Base-by-base conservation (phyloP, 2,888 invertebrate genomes). In the Griposia aprilina region DNA sequence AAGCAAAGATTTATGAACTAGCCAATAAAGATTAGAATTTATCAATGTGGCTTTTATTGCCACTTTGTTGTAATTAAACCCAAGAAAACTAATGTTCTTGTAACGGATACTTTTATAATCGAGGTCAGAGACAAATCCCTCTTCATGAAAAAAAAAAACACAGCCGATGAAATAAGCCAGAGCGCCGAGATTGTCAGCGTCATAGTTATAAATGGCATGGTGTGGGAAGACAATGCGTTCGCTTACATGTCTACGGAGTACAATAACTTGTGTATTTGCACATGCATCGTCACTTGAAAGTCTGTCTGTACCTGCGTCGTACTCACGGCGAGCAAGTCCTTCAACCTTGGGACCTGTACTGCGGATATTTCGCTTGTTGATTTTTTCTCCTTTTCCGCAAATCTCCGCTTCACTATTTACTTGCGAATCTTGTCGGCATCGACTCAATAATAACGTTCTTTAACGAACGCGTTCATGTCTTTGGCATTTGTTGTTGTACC, bases 381-480 rank as follows among this genome's bases (percentile, higher is more conserved):
- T 93, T 94, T 95, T 94, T 93, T 93, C 92, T 91, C 91, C 91
- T 93, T 95, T 96, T 96, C 95, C 95, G 95, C 93, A 95, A 95
- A 93, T 92, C 90, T 90, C 90, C 87, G 87, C 88, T 90, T 87
- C 86, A 88, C 90, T 92, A 88, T 91, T 91, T 88, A 88, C 84
- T 89, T 76, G 84, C 81, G 80, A 90, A 88, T 89, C 84, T 87
- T 87, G 83, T 84, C 75, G 78, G 79, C 81, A 83, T 84, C 70
- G 75, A 81, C 71, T 78, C 75, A 72, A 68, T 74, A 77, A 48
- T 74, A 80, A 67, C 30, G 79, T 75, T 83, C 76, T 76, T 79
- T 76, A 85, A 82, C 76, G 75, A 87, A 87, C 76, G 76, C 77
- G 81, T 82, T 90, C 90, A 90, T 87, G 89, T 89, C 86, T 91